Percentiles rank a stretch among this genome's conserved stretches.
Evolutionary conservation across 2,888 invertebrate genomes (phyloP).

Genomic region (Octonoba sinensis): DNA sequence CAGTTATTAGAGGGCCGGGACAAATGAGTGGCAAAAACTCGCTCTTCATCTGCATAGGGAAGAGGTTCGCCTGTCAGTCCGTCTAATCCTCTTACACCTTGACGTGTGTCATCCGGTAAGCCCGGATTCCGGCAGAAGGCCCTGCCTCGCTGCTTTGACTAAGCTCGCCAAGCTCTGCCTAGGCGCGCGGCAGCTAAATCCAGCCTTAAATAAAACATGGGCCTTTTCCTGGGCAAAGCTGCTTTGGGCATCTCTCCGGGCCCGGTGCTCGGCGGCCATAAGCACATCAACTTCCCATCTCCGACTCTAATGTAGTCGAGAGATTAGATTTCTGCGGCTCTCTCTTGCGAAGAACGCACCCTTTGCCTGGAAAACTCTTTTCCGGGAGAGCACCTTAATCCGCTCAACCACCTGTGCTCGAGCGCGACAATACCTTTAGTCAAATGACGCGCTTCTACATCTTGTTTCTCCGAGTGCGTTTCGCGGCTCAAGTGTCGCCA

Average conservation of each 20-base stretch:
- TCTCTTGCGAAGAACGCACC: constrained; percentile 16
- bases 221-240: constrained; percentile 55
- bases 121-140: constrained; percentile 42
- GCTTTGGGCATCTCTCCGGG: constrained; percentile 60
- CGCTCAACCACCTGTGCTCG: constrained; percentile 63
- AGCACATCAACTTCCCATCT: constrained; percentile 63
- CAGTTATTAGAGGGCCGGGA: constrained; percentile 45
- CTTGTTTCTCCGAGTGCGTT: constrained; percentile 50
- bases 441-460: constrained; percentile 58
- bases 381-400: constrained; percentile 36
- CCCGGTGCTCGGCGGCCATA: constrained; percentile 21
- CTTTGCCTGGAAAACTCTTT: constrained; percentile 16
- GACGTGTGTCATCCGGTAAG: constrained; percentile 60
- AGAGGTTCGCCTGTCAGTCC: constrained; percentile 44
- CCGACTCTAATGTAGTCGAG: constrained; percentile 63
- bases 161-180: constrained; percentile 36
- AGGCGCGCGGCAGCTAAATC: constrained; percentile 58
- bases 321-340: constrained; percentile 63
- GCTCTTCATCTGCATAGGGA: constrained; percentile 38
- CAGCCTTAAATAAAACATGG: constrained; percentile 66
- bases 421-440: constrained; percentile 62
- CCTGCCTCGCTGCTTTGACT: constrained; percentile 39
- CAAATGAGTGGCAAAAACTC: constrained; percentile 32
- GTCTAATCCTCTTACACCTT: constrained; percentile 65
- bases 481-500: constrained; percentile 61